Conservation (phyloP, 1,140 invertebrate species). For the Drosophila mauritiana region DNA sequence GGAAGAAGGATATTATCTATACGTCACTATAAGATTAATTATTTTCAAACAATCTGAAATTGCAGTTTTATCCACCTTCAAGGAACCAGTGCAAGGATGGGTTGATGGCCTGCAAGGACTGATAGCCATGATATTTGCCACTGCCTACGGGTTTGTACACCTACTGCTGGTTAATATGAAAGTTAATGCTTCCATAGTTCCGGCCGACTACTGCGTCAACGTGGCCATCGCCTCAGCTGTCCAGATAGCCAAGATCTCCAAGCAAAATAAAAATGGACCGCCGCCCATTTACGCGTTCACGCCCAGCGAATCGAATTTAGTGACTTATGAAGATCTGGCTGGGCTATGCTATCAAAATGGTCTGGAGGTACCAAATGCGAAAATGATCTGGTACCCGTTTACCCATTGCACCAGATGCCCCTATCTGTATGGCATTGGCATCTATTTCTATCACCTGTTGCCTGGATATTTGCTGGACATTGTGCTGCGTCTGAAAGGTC, state of each 20-base stretch:
- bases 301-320: constrained; percentile 86
- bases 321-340: constrained; percentile 85
- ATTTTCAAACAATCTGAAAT: constrained; percentile 86
- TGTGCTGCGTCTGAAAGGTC: constrained; percentile 82
- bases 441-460: constrained; percentile 86
- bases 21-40: no score
- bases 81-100: constrained; percentile 90
- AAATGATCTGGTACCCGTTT: constrained; percentile 85
- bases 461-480: constrained; percentile 87
- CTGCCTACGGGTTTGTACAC: constrained; percentile 90
- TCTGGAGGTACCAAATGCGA: constrained; percentile 58
- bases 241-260: constrained; percentile 85
- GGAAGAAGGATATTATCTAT: no score
- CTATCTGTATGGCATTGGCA: constrained; percentile 83
- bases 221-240: constrained; percentile 90
- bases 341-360: constrained; percentile 31
- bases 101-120: constrained; percentile 96
- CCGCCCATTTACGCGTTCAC: constrained; percentile 89
- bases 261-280: background rate
- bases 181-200: constrained; percentile 86
- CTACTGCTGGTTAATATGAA: constrained; percentile 86
- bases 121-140: constrained; percentile 89
- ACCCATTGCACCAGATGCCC: constrained; percentile 76
- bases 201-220: constrained; percentile 92
- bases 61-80: constrained; percentile 91